Evolutionary conservation across 2,888 invertebrate genomes (phyloP).

Genomic region (Sesia apiformis): DNA sequence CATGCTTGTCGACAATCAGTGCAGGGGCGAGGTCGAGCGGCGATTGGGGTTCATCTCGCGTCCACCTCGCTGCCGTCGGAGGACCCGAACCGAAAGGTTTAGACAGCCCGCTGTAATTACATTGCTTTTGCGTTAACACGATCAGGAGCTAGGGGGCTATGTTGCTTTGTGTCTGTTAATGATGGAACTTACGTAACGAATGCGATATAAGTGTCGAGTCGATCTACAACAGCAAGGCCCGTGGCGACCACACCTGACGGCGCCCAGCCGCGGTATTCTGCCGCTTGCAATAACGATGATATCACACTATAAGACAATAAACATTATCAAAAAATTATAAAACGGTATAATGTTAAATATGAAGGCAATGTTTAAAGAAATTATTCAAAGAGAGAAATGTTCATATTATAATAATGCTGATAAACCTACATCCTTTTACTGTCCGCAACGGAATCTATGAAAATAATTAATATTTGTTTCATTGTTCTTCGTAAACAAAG

Average conservation of each 20-base stretch:
- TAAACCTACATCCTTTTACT: too few relatives aligned
- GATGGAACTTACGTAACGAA: conserved; percentile 74
- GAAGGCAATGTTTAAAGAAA: too few relatives aligned
- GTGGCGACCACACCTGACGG: conserved; percentile 36
- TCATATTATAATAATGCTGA: too few relatives aligned
- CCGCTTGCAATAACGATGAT: not conserved
- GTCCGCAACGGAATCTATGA: too few relatives aligned
- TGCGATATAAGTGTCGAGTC: conserved; percentile 78
- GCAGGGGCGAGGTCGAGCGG: conserved; percentile 55
- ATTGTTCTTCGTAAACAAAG: too few relatives aligned
- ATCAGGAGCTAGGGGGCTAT: too few relatives aligned
- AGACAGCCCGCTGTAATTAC: conserved; percentile 36
- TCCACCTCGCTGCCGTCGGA: conserved; percentile 26
- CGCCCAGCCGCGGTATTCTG: not conserved
- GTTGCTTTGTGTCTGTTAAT: too few relatives aligned
- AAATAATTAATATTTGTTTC: too few relatives aligned
- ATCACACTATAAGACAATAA: not conserved
- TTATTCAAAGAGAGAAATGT: too few relatives aligned
- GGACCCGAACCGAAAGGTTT: conserved; percentile 38
- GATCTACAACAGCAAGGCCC: conserved; percentile 79
- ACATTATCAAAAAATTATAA: too few relatives aligned
- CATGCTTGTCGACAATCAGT: conserved; percentile 34
- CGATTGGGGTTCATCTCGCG: conserved; percentile 28
- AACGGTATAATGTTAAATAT: too few relatives aligned
- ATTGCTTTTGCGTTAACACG: not conserved